Base-by-base conservation (phyloP, 2,113 vertebrate genomes). In the Lontra canadensis region DNA sequence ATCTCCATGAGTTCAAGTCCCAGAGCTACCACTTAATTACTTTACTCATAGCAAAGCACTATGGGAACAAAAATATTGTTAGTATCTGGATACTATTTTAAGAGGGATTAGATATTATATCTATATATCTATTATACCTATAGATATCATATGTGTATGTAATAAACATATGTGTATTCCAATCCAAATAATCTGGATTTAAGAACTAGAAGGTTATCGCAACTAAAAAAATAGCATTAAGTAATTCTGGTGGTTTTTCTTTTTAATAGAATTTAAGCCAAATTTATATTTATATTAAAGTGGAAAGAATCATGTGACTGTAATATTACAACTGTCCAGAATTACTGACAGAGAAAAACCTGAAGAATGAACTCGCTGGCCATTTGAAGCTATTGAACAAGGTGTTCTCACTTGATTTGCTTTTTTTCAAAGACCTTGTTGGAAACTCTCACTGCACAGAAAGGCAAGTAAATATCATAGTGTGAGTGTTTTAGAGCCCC, bases 191-290 rank as follows among this genome's bases (percentile, higher is more conserved):
- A 87, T 69, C 55, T n/a, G 7, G 47, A 36, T 69, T 87, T 80
- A 79, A 83, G 39, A 89, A 93, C 76, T 42, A 93, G n/a, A 13
- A 63, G 59, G 17, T 89, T 89, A 39, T 47, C 44, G 20, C 34
- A 83, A 90, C 57, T 92, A 57, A 67, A 86, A 95, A 90, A n/a
- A 44, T 67, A 76, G 7, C 31, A 94, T 49, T 36, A 89, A 74
- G 11, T 57, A 90, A 79, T 90, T 83, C 21, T 17, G 4, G 17
- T 36, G 31, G 34, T 12, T 76, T 88, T 82, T 67, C 76, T 36
- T 69, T n/a, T 7, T 31, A 69, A 18, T 49, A 73, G 21, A 93
- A 87, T 39, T 42, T 34, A 20, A 95, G 61, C 52, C 89, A 71
- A 83, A 93, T 73, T 80, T 61, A 55, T 86, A 44, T 80, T 88